Percentiles rank a stretch among this genome's conserved stretches.
Conservation (phyloP, 2,113 vertebrate species). For the Cottus gobio region DNA sequence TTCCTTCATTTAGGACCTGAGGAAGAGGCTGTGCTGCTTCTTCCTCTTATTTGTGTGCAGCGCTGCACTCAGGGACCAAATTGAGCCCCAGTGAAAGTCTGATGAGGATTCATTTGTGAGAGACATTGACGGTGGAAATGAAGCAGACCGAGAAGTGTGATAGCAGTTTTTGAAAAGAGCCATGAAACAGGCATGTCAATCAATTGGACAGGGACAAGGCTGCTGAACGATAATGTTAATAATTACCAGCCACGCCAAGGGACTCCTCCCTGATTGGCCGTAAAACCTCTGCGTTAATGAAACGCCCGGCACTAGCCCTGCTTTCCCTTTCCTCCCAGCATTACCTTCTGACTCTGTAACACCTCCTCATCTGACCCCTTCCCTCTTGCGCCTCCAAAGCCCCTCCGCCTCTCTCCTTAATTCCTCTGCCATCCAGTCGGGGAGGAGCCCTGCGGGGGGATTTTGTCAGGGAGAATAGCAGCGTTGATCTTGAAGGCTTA, state of each 20-base stretch:
- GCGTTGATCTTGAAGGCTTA: constrained; percentile 80
- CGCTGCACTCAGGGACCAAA: constrained; percentile 39
- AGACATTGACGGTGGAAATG: constrained; percentile 28
- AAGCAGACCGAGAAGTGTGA: constrained; percentile 10
- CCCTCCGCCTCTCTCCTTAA: constrained; percentile 2
- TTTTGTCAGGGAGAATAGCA: constrained; percentile 80
- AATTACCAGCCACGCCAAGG: constrained; percentile 71
- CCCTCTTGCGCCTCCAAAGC: constrained; percentile 22
- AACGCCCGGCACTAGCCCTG: neutral
- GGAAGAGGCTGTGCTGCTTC: neutral
- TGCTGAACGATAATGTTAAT: constrained; percentile 76
- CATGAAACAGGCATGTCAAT: constrained; percentile 77
- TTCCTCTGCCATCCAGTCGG: constrained; percentile 20
- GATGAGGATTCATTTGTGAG: constrained; percentile 63
- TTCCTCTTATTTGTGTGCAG: constrained; percentile 9
- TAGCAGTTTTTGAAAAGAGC: constrained; percentile 44
- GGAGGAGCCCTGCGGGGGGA: constrained; percentile 66
- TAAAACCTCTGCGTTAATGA: constrained; percentile 66
- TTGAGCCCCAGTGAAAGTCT: constrained; percentile 46
- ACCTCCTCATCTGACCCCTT: constrained; percentile 65
- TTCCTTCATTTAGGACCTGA: constrained; percentile 23
- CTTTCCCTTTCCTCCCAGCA: neutral
- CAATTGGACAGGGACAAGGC: constrained; percentile 74
- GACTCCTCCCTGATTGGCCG: constrained; percentile 69
- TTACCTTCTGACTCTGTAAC: constrained; percentile 21